Base-by-base conservation (phyloP, 2,113 vertebrate genomes). In the Gymnocephalus cernua region DNA sequence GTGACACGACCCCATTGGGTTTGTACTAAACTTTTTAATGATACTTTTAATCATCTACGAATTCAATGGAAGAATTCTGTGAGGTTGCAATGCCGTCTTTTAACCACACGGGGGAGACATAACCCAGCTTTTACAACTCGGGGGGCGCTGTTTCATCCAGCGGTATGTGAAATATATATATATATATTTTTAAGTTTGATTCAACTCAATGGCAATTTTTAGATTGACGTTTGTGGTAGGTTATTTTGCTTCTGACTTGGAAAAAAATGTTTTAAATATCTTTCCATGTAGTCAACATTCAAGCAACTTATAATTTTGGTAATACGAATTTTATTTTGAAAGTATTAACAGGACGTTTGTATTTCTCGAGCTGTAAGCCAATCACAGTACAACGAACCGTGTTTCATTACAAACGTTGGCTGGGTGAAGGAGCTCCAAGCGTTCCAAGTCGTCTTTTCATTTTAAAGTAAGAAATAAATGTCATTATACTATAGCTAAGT, bases 61-160 rank as follows among this genome's bases (percentile, higher is more conserved):
- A 6, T 19, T 7, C 15, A 16, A 18, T 16, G 35, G 18, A 47
- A 2, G 23, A 56, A 6, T 5, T 47, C 4, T 11, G 9, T 53
- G 0, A 21, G 45, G 41, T 3, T 66, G 74, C 68, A 72, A 15
- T 65, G 12, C 15, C 45, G 7, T 12, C 6, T 35, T 64, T 38
- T 10, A 0, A 25, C 51, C 80, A 65, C 80, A 51, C 23, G 6
- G 11, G 25, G 54, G 10, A 4, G 5, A 14, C 63, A 6, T 68
- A 38, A 3, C 48, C 21, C 6, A 1, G 1, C 1, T 2, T 1
- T 56, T 51, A 64, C 1, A 50, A 7, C 14, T 2, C 5, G 21
- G 16, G 81, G 61, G 81, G 81, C 74, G 74, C 68, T 74, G 81
- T 68, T 74, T 68, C 15, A 18, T 41, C 9, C 38, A 41, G 38